Evolutionary conservation across 1,140 invertebrate genomes (phyloP).

Genomic region (Drosophila orena): DNA sequence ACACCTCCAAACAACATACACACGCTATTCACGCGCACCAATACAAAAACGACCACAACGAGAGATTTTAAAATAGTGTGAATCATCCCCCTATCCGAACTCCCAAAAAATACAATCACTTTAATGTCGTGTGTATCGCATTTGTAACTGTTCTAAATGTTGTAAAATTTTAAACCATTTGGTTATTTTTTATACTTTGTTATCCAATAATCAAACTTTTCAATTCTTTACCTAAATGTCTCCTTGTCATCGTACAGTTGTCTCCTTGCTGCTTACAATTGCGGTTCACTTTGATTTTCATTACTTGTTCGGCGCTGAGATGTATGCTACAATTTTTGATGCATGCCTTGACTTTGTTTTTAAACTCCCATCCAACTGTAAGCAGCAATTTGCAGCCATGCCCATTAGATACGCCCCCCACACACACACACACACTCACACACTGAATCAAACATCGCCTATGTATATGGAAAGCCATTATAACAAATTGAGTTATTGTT

Average conservation of each 20-base stretch:
- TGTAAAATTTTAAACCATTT: constrained; percentile 41
- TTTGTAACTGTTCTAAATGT: constrained; percentile 70
- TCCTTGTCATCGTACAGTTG: constrained; percentile 38
- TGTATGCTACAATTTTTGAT: constrained; percentile 74
- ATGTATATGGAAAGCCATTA: constrained; percentile 76
- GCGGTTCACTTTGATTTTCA: constrained; percentile 15
- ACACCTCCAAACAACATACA: constrained; percentile 24
- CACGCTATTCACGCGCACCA: constrained; percentile 17
- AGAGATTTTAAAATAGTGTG: constrained; percentile 27
- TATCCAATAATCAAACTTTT: constrained; percentile 23
- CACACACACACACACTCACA: constrained; percentile 17
- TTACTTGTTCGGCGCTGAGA: constrained; percentile 51
- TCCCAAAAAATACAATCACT: constrained; percentile 13
- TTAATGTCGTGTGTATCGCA: constrained; percentile 70
- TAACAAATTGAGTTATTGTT: constrained; percentile 65
- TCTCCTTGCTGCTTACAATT: constrained; percentile 68
- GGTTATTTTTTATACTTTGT: constrained; percentile 22
- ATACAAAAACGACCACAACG: constrained; percentile 6
- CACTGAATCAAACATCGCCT: constrained; percentile 10
- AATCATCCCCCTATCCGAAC: not conserved
- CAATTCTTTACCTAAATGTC: constrained; percentile 24
- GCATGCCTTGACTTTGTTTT: constrained; percentile 46
- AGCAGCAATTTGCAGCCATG: constrained; percentile 50
- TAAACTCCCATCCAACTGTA: constrained; percentile 28
- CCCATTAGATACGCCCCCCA: constrained; percentile 9